Base-by-base conservation (phyloP, 92 coral and sea anemone genomes). In the Zoanthus sansibaricus region DNA sequence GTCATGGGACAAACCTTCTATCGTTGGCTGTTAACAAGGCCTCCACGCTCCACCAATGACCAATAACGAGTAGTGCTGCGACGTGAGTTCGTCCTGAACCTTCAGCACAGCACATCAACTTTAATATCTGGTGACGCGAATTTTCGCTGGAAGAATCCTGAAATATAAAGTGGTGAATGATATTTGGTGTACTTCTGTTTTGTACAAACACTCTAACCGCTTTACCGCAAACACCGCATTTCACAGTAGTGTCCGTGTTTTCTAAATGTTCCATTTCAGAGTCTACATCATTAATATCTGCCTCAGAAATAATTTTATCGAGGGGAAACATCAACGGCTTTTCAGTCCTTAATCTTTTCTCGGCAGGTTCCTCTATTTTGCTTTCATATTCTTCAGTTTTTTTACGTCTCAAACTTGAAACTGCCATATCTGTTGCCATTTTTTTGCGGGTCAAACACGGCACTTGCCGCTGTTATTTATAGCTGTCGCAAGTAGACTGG, bases 41-140 rank as follows among this genome's bases (percentile, higher is more conserved):
- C 14, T 90, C 90, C 3, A 80, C 86, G 14, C 47, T 64, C 93
- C 93, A 90, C 93, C 93, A 90, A 54, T 64, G 73, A 1, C 71
- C 68, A 15, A 59, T 62, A 1, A 90, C 72, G 49, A 69, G 55
- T 9, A 90, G 70, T 8, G 87, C 93, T 4, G 87, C 88, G 12
- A 87, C 80, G 67, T 90, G 93, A 6, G 77, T 48, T 21, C 56
- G 66, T 10, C 67, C 87, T 1, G 75, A 80, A 14, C 75, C 85
- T 48, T 80, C 85, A 11, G 25, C 77, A 33, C 70, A 55, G 46
- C 93, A 90, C 47, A 73, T 75, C 0, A 90, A 46, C 66, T 62
- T 75, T 16, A 72, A 67, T 5, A 87, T 64, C 18, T 80, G 83
- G 48, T 90, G 87, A 25, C 47, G 66, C 6, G 86, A 71, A 33